Evolutionary conservation across 2,797 vertebrate genomes (phyloP), one percentile per base, ranked within the genome.

Genomic region (Pelobates cultripes): DNA sequence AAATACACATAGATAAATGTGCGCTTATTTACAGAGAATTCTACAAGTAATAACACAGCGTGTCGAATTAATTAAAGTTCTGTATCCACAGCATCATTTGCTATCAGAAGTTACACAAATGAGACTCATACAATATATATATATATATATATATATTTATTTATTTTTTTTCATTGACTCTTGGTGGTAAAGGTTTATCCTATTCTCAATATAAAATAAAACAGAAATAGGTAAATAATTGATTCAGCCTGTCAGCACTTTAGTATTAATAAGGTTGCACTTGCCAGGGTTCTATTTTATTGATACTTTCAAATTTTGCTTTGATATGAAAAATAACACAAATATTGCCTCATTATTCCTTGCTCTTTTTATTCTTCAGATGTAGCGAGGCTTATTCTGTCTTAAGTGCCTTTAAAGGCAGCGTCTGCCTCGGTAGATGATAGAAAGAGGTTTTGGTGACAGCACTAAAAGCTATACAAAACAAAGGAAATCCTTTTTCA

Each of bases 261-360:
- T 86, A 43, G n/a, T 85, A 85, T 86, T 87, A 89, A 86, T 79
- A 85, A 88, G 67, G 15, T 79, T 89, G 80, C 85, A 53, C 69
- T 86, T 88, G 78, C 63, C 72, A 86, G 61, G 44, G 74, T 85
- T 60, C 72, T 7, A 78, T 83, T 85, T 88, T 83, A 88, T 81
- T 89, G 90, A 85, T 86, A 83, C 42, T 87, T 90, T 86, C 28
- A 86, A 73, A 86, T 88, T 88, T 87, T 8, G 60, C 82, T 88
- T 90, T 91, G 84, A 88, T 89, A 90, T 88, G 75, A 86, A 44
- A 55, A 89, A 70, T 68, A 92, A 85, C 75, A 86, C 45, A 90
- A 88, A 87, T 88, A 88, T 86, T 84, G 87, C 84, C 60, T 89
- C 78, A 89, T 87, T 88, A 88, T 89, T 89, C 84, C 66, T 10